These are phyloP conservation scores for Coreius guichenoti DNA, from an alignment of 2,797 vertebrate species.

Conservation along the genomic window DNA sequence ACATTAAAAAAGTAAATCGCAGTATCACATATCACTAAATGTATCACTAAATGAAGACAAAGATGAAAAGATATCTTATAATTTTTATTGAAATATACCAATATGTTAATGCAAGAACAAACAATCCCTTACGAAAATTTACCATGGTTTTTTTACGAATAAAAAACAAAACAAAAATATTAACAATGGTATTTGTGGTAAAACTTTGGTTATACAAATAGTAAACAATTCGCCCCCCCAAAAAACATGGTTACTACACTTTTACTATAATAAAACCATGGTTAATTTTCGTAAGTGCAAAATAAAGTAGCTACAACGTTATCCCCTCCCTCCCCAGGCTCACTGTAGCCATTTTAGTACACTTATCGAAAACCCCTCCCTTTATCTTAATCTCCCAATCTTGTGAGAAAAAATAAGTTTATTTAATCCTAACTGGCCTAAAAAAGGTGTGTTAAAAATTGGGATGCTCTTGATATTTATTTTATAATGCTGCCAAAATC, in stretches of 20 bases:
- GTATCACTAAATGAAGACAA: background rate
- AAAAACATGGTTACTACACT: too few species aligned
- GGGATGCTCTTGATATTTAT: background rate
- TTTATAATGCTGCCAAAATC: background rate
- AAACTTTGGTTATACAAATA: too few species aligned
- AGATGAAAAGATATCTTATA: background rate
- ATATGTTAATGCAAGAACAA: background rate
- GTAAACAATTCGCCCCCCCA: too few species aligned
- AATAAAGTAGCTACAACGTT: too few species aligned
- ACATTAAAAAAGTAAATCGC: background rate
- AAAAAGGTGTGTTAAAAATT: background rate
- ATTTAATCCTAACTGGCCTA: background rate
- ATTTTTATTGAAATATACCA: background rate
- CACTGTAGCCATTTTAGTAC: too few species aligned
- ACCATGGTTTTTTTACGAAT: too few species aligned
- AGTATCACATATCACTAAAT: background rate
- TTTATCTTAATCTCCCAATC: background rate
- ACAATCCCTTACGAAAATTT: background rate
- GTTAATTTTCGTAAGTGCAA: too few species aligned
- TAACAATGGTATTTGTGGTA: too few species aligned
- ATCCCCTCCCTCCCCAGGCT: too few species aligned
- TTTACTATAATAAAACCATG: too few species aligned
- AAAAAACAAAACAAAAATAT: too few species aligned
- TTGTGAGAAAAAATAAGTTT: background rate
- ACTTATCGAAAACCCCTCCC: too few species aligned